These are phyloP conservation scores for Strix occidentalis DNA, from an alignment of 2,797 vertebrate genomes.

Conservation along the genomic window DNA sequence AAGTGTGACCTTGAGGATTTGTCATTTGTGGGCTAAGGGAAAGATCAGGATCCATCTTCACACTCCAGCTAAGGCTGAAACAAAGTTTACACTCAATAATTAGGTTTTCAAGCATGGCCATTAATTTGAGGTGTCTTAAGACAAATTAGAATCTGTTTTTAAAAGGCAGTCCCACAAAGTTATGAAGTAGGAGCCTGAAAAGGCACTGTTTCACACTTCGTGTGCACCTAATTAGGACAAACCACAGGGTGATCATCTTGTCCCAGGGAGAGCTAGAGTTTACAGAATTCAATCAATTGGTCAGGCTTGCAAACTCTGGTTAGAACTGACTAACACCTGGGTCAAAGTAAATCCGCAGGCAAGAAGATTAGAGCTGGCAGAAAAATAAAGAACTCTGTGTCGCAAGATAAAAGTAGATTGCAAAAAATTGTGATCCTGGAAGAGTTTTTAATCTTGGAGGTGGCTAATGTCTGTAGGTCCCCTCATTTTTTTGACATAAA, in stretches of 20 bases:
- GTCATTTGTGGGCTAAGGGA: background rate
- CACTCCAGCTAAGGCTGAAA: background rate
- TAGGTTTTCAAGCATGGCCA: background rate
- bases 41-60: background rate
- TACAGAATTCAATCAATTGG: background rate
- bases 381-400: constrained; percentile 12
- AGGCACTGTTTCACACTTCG: background rate
- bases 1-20: background rate
- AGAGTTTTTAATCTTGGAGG: background rate
- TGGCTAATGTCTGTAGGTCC: background rate
- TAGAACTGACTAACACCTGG: background rate
- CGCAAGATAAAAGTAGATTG: background rate
- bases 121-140: background rate
- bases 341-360: background rate
- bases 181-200: background rate
- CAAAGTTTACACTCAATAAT: background rate
- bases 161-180: background rate
- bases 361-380: constrained; percentile 27
- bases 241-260: background rate
- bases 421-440: background rate
- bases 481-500: background rate
- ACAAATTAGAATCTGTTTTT: background rate
- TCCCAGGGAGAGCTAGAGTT: background rate
- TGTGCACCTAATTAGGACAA: background rate
- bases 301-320: background rate